Evolutionary conservation across 2,113 vertebrate species (phyloP).

Genomic region (Lanius collurio): DNA sequence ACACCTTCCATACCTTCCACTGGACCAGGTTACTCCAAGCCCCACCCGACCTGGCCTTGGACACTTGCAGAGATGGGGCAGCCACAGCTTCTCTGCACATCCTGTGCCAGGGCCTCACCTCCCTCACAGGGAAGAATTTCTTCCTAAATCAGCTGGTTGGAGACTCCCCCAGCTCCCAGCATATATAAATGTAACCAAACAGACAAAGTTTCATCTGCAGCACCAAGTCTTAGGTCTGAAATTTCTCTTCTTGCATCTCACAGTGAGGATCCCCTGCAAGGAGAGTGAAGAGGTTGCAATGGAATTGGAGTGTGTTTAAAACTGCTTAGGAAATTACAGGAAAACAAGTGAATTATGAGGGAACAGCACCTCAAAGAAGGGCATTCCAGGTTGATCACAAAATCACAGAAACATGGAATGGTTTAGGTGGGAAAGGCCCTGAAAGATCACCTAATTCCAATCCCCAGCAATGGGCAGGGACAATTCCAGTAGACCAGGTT

Average conservation of each 20-base stretch:
- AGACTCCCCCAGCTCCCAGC: not conserved
- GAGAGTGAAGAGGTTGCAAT: not conserved
- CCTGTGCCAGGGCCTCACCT: not conserved
- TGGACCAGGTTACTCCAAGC: accelerated
- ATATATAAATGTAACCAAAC: not conserved
- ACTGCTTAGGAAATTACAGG: not conserved
- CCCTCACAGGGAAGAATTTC: not conserved
- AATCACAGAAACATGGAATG: not conserved
- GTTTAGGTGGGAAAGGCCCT: not conserved
- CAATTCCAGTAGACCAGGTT: not conserved
- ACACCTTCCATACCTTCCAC: not conserved
- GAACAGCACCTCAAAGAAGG: not conserved
- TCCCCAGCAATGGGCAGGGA: not conserved
- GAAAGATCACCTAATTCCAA: not conserved
- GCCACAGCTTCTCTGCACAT: not conserved
- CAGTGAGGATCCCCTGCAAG: not conserved
- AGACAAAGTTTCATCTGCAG: not conserved
- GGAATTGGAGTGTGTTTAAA: not conserved
- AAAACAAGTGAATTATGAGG: not conserved
- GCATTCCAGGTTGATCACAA: not conserved
- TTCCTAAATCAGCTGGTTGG: not conserved
- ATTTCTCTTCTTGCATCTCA: not conserved
- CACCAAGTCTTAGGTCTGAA: not conserved
- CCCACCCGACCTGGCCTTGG: not conserved
- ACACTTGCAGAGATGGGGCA: not conserved